A percentile compares a stretch with the other conserved stretches of the same genome.
These are phyloP conservation scores for Lutjanus campechanus DNA, from an alignment of 2,797 vertebrate species.

Conservation along the genomic window DNA sequence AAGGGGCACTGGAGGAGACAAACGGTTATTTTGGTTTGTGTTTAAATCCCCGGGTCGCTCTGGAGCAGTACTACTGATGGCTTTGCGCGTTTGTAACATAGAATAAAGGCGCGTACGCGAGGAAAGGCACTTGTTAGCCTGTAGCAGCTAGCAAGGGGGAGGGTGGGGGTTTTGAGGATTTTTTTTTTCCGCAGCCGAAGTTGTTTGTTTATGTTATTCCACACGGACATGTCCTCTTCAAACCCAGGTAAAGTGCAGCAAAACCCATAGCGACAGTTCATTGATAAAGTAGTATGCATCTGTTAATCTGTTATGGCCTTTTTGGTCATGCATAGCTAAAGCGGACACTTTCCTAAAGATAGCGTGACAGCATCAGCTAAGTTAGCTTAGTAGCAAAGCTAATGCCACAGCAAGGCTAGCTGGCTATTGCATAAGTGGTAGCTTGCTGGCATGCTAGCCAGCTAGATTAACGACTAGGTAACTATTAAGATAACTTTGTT, in stretches of 20 bases:
- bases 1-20: slow-evolving; percentile 7
- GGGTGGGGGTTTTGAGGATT: slow-evolving; percentile 47
- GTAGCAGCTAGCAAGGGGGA: slow-evolving; percentile 67
- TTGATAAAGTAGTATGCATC: accelerated
- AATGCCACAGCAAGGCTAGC: slow-evolving; percentile 45
- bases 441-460: slow-evolving; percentile 27
- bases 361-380: slow-evolving; percentile 79
- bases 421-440: slow-evolving; percentile 60
- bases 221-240: slow-evolving; percentile 84
- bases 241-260: slow-evolving; percentile 80
- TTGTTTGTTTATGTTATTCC: slow-evolving; percentile 87
- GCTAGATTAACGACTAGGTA: background rate
- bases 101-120: slow-evolving; percentile 36
- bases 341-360: slow-evolving; percentile 65
- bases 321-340: background rate
- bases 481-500: background rate
- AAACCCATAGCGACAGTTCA: background rate
- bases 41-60: background rate
- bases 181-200: slow-evolving; percentile 66
- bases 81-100: slow-evolving; percentile 5
- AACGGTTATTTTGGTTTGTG: background rate
- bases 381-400: slow-evolving; percentile 71
- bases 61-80: slow-evolving; percentile 36
- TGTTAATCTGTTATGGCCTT: background rate
- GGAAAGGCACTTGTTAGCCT: slow-evolving; percentile 60